Evolutionary conservation across 2,888 invertebrate genomes (phyloP), one percentile per base, ranked within the genome.

Genomic region (Hirtodrosophila confusa): DNA sequence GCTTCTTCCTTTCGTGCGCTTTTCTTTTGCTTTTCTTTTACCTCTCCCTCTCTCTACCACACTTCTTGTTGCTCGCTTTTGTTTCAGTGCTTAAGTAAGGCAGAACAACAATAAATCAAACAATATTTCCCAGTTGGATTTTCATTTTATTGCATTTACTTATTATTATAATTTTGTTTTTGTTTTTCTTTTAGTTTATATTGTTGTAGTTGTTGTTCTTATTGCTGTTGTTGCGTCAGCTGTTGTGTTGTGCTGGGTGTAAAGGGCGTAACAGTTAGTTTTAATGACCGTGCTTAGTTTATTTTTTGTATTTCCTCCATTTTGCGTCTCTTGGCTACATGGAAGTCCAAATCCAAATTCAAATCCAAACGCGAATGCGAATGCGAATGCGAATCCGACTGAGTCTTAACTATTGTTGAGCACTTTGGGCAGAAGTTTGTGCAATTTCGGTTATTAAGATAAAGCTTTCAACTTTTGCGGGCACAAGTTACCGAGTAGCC

Each of bases 81-180:
- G 33, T 48, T 53, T 10, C 40, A 36, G 58, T 45, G 55, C 50
- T 62, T 53, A 57, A 61, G 43, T 48, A 51, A 48, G 48, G 48
- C 49, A 23, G 57, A 65, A 68, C 69, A 75, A 75, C 73, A 87
- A 89, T 89, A 88, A 88, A 86, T 88, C 86, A 88, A 73, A 77
- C 69, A 70, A 75, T 82, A 88, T 88, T 89, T 86, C 86, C 88
- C 88, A 80, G 88, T 86, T 84, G 88, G 80, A 80, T 88, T 86
- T 88, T 77, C 88, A 77, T 88, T 83, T 84, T 84, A 84, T 86
- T 84, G 87, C 87, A 85, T 85, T 86, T 82, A 82, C 87, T 84
- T 84, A 84, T 82, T 82, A 79, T 84, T 76, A 75, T 84, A 79
- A 82, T 72, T 75, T 41, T 64, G 49, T 37, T 63, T 45, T 27